phyloP scores from a whole-genome alignment of 2,797 vertebrate species.

The Gobionotothen gibberifrons region DNA sequence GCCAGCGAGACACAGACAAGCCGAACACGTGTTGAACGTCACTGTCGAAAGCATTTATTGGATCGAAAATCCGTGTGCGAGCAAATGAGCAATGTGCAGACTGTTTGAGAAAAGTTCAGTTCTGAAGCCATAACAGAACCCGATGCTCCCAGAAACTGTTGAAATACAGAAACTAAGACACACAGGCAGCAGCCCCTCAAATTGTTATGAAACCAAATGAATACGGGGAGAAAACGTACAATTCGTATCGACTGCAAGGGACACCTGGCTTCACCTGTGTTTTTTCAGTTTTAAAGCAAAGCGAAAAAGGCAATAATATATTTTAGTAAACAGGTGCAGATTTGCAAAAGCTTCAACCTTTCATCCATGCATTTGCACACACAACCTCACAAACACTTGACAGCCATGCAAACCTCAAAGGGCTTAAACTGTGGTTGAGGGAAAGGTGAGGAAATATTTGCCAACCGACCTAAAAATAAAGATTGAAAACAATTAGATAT shows the following conservation, averaged over 20 bases:
- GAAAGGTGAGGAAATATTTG: too few species aligned
- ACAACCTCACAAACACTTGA: too few species aligned
- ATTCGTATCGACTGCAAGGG: background rate
- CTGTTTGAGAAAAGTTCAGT: background rate
- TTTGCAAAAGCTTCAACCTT: too few species aligned
- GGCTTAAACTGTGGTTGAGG: too few species aligned
- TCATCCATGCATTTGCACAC: too few species aligned
- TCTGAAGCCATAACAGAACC: conserved; percentile 6
- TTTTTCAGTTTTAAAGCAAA: conserved; percentile 17
- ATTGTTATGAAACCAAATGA: background rate
- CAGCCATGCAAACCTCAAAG: too few species aligned
- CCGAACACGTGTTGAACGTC: background rate
- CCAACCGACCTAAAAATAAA: too few species aligned
- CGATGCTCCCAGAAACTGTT: background rate
- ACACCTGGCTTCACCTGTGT: conserved; percentile 21
- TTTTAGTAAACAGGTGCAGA: background rate
- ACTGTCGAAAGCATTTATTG: background rate
- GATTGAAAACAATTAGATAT: too few species aligned
- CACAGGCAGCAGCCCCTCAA: background rate
- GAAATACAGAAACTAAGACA: background rate
- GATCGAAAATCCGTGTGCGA: background rate
- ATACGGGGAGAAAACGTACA: background rate
- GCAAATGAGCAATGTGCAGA: background rate
- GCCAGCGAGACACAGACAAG: background rate
- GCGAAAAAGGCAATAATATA: background rate